Base-by-base conservation (phyloP, 1,140 invertebrate genomes). In the Anagrus nilaparvatae region DNA sequence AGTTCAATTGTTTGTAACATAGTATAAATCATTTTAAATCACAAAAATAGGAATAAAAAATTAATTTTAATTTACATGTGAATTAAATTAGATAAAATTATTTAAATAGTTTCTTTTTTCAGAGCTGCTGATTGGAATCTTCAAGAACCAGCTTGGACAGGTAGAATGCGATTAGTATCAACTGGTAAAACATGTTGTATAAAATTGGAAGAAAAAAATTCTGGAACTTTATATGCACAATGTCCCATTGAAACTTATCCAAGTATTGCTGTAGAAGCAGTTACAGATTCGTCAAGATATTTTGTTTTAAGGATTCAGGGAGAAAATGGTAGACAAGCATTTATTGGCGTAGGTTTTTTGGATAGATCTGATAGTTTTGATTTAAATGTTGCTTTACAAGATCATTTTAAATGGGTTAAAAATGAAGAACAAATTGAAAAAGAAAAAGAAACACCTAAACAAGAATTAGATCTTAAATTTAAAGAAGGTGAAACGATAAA, bases 321-420 rank as follows among this genome's bases (percentile, higher is more conserved):
- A 73, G 94, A 97, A 59, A 87, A 84, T 74, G 92, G 89, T 77
- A 74, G 92, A 53, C 81, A 79, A 52, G 95, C 95, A n/a, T 98
- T 95, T 54, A 90, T 99, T 62, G 96, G 96, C 7, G 75, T 98
- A 40, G 96, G 96, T 30, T 99, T 99, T 72, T 81, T 86, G 6
- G 97, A 99, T 68, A 75, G 95, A 54, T 93, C 92, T 14, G 96
- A 99, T 67, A 97, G 95, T 36, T 99, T 99, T 75, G 97, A 99
- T 74, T 72, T 99, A 12, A 98, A 99, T 74, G 96, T 99, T 16
- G 85, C 95, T 17, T 73, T 99, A 23, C 95, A 98, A 73, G 94
- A 98, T 71, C 93, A 97, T 65, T 99, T 99, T 56, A 98, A 97
- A 71, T 93, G 88, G 83, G 58, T 96, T 3, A 88, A 89, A 57